Base-by-base conservation (phyloP, 2,888 invertebrate species). In the Rosalia funebris region DNA sequence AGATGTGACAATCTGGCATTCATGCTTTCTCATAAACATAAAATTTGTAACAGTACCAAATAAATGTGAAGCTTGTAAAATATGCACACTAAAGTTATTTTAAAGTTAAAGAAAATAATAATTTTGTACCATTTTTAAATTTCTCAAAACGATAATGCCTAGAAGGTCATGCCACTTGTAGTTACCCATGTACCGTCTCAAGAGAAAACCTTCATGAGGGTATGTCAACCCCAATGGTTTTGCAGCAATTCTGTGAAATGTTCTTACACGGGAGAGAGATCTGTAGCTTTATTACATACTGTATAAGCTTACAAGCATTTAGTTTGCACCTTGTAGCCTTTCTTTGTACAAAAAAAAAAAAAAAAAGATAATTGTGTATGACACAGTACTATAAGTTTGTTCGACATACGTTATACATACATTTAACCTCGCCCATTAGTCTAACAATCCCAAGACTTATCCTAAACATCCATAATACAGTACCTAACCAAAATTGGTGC, bases 401-500 rank as follows among this genome's bases (percentile, higher is more conserved):
- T 36, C 12, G 14, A 17, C n/a, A 36, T 19, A 36, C 31, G 14
- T 47, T 45, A 31, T 31, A 34, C 34, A n/a, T 31, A 25, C 19
- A 9, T 45, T 31, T 45, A 31, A 50, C 62, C 48, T 62, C 54
- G 48, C 57, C 67, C 58, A 62, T 42, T 62, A 71, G 70, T 65
- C 71, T 71, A 72, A 69, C 64, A 61, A 68, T 66, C 66, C 68
- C 65, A 66, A 60, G 57, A 66, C 53, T 57, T 64, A 62, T 63
- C 57, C 63, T 71, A 70, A 66, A 70, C 63, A 70, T 69, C 62
- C 65, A 72, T 64, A 66, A 66, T 68, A 69, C 32, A 16, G 32
- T 25, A 31, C 11, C 31, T 31, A 36, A 19, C 17, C 37, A 20
- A 50, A 25, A 50, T 39, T 50, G 50, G 50, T 50, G 50, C 50